Percentiles rank a stretch among this genome's conserved stretches.
Conservation (phyloP, 2,888 invertebrate genomes). For the Fragum sueziense region DNA sequence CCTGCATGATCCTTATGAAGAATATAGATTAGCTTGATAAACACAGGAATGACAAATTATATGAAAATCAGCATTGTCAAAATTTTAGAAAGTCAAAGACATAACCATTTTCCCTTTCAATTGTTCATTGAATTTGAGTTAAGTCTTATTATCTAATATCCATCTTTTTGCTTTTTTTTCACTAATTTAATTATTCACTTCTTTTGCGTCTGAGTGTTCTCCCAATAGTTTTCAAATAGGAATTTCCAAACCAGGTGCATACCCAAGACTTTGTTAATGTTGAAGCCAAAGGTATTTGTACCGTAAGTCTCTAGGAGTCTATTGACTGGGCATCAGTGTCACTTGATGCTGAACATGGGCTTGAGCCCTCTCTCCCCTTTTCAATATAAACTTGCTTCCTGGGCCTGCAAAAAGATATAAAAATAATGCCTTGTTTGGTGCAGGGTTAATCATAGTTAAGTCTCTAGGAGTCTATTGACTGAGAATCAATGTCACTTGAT, state of each 20-base stretch:
- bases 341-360: not conserved
- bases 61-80: not conserved
- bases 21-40: not conserved
- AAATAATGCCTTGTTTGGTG: too few relatives aligned
- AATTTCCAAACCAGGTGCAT: not conserved
- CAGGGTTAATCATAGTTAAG: too few relatives aligned
- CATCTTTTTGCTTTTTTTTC: too few relatives aligned
- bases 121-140: not conserved
- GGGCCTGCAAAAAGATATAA: too few relatives aligned
- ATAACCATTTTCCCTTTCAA: too few relatives aligned
- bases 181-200: not conserved
- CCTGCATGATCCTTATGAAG: not conserved
- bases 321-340: conserved; percentile 10
- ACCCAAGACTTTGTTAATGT: too few relatives aligned
- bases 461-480: conserved; percentile 4
- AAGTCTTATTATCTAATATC: too few relatives aligned
- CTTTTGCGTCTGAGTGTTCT: not conserved
- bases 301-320: too few relatives aligned
- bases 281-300: too few relatives aligned
- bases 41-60: not conserved
- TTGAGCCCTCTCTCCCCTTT: too few relatives aligned
- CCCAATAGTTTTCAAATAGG: not conserved
- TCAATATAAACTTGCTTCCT: too few relatives aligned
- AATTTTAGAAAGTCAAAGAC: not conserved
- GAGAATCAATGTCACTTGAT: not conserved